Conservation (phyloP, 1,140 invertebrate genomes). For the Galleria mellonella region DNA sequence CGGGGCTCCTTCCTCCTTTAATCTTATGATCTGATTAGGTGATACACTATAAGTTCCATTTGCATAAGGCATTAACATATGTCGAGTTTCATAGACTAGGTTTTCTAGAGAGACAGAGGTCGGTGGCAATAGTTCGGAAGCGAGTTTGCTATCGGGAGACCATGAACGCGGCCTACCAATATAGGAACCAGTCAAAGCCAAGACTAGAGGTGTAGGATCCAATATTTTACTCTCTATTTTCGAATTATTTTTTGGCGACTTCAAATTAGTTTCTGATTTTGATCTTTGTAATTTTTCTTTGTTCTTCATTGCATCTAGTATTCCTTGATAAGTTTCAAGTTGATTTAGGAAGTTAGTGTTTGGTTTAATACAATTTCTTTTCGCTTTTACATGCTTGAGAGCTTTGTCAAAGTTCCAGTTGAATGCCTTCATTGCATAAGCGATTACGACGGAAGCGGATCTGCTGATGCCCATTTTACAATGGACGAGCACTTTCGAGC, state of each 20-base stretch:
- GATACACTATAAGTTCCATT: conserved; percentile 92
- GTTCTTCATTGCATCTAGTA: conserved; percentile 96
- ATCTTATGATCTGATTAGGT: conserved; percentile 89
- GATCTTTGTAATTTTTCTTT: conserved; percentile 93
- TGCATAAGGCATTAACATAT: conserved; percentile 87
- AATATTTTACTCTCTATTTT: conserved; percentile 67
- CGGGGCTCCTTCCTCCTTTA: conserved; percentile 75
- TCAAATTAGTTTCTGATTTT: conserved; percentile 94
- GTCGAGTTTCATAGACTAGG: conserved; percentile 80
- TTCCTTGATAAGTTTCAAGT: conserved; percentile 96
- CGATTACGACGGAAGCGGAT: conserved; percentile 98
- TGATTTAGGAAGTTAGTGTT: conserved; percentile 96
- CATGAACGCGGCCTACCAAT: conserved; percentile 84
- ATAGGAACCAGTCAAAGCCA: conserved; percentile 71
- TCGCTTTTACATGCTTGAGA: conserved; percentile 91
- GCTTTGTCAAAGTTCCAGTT: conserved; percentile 94
- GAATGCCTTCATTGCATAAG: conserved; percentile 98
- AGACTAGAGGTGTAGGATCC: conserved; percentile 75
- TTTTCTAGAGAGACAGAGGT: conserved; percentile 78
- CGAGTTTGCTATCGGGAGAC: conserved; percentile 83
- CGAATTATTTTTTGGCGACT: conserved; percentile 78
- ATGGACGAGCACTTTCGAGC: conserved; percentile 95
- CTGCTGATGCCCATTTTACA: conserved; percentile 99
- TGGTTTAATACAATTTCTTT: conserved; percentile 94
- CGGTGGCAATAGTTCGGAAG: conserved; percentile 75